phyloP scores from a whole-genome alignment of 2,888 invertebrate genomes.

The Digitonthophagus gazella region DNA sequence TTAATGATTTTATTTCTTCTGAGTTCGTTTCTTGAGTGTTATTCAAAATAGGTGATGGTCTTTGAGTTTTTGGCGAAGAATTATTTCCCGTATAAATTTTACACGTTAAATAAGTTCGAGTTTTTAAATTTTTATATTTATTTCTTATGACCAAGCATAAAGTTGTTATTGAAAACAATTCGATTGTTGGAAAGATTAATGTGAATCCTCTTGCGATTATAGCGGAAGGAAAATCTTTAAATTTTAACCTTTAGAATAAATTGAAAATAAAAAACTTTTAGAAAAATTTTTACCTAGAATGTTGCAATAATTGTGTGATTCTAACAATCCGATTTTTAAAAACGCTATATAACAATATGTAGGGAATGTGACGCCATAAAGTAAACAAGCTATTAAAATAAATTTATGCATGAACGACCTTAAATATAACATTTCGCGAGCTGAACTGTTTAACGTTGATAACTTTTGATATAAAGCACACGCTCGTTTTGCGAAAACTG shows the following conservation, averaged over 20 bases:
- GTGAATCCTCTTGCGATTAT: conserved; percentile 23
- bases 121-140: conserved; percentile 26
- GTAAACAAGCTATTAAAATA: background rate
- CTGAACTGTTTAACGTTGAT: conserved; percentile 11
- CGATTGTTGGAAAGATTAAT: conserved; percentile 23
- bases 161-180: conserved; percentile 19
- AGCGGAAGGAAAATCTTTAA: conserved; percentile 28
- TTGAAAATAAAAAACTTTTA: background rate
- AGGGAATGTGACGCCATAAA: conserved; percentile 20
- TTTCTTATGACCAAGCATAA: conserved; percentile 22
- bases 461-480: conserved; percentile 14
- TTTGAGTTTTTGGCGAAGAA: background rate
- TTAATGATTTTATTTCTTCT: background rate
- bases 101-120: conserved; percentile 22
- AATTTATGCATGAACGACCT: conserved; percentile 17
- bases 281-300: conserved; percentile 25
- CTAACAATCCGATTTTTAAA: conserved; percentile 7
- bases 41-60: background rate
- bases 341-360: conserved; percentile 25
- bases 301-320: conserved; percentile 24
- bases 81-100: conserved; percentile 9
- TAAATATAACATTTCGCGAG: conserved; percentile 18
- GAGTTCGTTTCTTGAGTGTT: conserved; percentile 2
- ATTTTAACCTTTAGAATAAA: background rate
- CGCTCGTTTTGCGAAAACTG: conserved; percentile 8